phyloP scores from a whole-genome alignment of 2,888 invertebrate genomes.

The Caenorhabditis angaria region DNA sequence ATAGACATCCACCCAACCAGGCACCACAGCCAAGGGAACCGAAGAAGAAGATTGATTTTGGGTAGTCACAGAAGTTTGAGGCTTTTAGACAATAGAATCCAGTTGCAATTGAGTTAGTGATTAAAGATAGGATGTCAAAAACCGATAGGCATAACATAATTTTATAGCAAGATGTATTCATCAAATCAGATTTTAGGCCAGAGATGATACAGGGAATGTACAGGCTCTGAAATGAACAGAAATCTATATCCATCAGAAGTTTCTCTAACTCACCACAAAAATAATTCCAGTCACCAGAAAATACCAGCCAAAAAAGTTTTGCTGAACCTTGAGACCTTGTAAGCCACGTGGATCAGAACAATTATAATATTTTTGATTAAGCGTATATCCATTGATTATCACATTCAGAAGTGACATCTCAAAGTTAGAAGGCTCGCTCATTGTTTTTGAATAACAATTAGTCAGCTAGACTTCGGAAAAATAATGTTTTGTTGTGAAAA shows the following conservation, averaged over 20 bases:
- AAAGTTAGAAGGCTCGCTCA: too few relatives aligned
- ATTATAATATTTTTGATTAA: slow-evolving; percentile 23
- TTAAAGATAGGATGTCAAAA: slow-evolving; percentile 20
- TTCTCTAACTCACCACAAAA: slow-evolving; percentile 18
- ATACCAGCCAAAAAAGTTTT: slow-evolving; percentile 18
- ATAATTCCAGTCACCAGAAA: slow-evolving; percentile 16
- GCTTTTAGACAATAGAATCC: slow-evolving; percentile 13
- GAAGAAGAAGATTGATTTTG: slow-evolving; percentile 10
- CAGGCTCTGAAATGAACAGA: slow-evolving; percentile 9
- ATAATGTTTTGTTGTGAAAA: too few relatives aligned
- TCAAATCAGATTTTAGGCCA: slow-evolving; percentile 21
- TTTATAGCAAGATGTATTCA: slow-evolving; percentile 40
- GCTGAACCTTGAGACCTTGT: slow-evolving; percentile 12
- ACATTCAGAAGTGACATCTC: too few relatives aligned
- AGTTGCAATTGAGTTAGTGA: slow-evolving; percentile 22
- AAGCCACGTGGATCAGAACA: slow-evolving; percentile 19
- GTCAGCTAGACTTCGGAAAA: too few relatives aligned
- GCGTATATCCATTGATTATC: slow-evolving; percentile 10
- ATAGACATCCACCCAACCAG: slow-evolving; percentile 26
- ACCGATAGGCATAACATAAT: slow-evolving; percentile 35
- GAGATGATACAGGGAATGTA: slow-evolving; percentile 30
- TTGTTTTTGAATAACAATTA: too few relatives aligned
- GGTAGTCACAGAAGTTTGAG: slow-evolving; percentile 20
- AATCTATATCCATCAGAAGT: not conserved
- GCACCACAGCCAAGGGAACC: slow-evolving; percentile 17